A percentile compares a stretch with the other conserved stretches of the same genome.
phyloP scores from a whole-genome alignment of 2,113 vertebrate species.

The Plecturocebus donacophilus region DNA sequence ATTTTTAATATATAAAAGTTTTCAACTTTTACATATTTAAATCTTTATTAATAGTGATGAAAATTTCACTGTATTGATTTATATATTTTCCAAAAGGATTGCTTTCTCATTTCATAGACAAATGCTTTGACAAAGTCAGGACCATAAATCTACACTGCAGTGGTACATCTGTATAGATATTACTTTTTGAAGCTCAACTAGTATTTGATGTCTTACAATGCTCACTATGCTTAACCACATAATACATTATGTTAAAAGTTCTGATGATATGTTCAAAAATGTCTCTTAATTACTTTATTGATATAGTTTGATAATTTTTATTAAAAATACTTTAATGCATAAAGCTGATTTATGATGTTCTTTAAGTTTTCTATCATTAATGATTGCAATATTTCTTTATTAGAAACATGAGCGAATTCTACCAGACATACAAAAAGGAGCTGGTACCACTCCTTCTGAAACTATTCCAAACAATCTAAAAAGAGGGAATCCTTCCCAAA shows the following conservation, averaged over 20 bases:
- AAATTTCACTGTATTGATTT: not conserved
- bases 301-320: not conserved
- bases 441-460: too few species aligned
- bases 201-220: not conserved
- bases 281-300: not conserved
- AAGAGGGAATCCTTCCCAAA: too few species aligned
- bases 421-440: too few species aligned
- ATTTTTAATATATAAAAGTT: too few species aligned
- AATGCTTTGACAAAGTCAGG: not conserved
- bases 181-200: not conserved
- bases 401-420: not conserved
- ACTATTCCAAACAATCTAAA: too few species aligned
- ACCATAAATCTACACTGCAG: not conserved
- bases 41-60: not conserved
- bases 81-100: not conserved
- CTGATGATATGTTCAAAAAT: not conserved
- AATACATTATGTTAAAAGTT: not conserved
- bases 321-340: not conserved
- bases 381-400: not conserved
- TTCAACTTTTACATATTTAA: not conserved
- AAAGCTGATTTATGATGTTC: not conserved
- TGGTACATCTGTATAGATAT: not conserved
- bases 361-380: not conserved
- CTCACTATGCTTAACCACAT: not conserved
- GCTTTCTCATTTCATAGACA: constrained; percentile 4